Percentiles rank a stretch among this genome's conserved stretches.
These are phyloP conservation scores for Balanococcus diminutus DNA, from an alignment of 2,888 invertebrate genomes.

Conservation along the genomic window DNA sequence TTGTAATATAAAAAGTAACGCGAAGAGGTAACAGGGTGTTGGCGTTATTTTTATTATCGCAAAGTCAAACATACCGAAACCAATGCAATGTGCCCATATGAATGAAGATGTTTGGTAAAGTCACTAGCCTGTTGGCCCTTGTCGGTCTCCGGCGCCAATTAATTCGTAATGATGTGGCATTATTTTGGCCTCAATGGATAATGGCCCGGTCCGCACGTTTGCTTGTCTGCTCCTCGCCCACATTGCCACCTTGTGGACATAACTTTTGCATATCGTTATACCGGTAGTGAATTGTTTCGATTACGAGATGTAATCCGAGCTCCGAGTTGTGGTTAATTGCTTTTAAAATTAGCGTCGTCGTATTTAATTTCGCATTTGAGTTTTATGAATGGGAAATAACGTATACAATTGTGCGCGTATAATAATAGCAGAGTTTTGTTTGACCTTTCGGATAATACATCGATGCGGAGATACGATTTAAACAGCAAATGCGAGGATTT, in stretches of 20 bases:
- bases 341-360: not conserved
- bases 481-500: too few species aligned
- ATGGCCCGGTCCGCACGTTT: not conserved
- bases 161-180: not conserved
- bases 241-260: not conserved
- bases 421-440: too few species aligned
- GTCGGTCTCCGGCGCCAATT: not conserved
- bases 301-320: not conserved
- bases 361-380: constrained; percentile 6
- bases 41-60: too few species aligned
- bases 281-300: not conserved
- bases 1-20: not conserved
- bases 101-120: too few species aligned
- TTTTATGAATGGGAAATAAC: too few species aligned
- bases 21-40: not conserved
- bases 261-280: not conserved
- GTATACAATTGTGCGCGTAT: too few species aligned
- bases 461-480: too few species aligned
- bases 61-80: too few species aligned
- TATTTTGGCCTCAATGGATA: not conserved
- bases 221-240: too few species aligned
- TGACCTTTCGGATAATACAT: too few species aligned
- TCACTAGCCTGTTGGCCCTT: too few species aligned
- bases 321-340: not conserved
- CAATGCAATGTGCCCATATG: not conserved